phyloP scores from a whole-genome alignment of 2,113 vertebrate genomes.

The Pachyramphus minor region DNA sequence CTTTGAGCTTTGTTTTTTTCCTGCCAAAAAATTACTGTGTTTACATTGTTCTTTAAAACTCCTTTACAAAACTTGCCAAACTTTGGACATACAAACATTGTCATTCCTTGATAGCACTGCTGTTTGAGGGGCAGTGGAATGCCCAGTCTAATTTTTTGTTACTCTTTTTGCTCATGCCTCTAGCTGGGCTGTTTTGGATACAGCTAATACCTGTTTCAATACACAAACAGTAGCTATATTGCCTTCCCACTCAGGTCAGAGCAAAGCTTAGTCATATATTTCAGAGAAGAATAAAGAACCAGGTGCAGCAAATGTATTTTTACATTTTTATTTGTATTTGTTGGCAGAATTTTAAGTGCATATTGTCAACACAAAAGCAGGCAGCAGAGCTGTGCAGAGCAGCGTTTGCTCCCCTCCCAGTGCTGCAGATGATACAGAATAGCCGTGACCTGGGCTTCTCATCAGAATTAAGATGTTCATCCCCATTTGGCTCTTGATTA shows the following conservation, averaged over 20 bases:
- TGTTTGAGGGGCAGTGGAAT: neutral
- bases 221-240: neutral
- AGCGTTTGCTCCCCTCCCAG: neutral
- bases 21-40: neutral
- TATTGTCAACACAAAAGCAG: neutral
- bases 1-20: neutral
- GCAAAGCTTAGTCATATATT: neutral
- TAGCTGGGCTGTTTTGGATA: neutral
- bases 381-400: neutral
- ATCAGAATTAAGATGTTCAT: neutral
- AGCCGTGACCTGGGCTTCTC: neutral
- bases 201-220: neutral
- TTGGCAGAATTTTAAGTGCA: neutral
- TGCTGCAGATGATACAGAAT: neutral
- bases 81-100: neutral
- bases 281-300: neutral
- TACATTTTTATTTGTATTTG: constrained; percentile 5
- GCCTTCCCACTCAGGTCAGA: neutral
- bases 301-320: constrained; percentile 20
- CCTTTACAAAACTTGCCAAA: neutral
- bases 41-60: neutral
- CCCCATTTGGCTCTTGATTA: neutral
- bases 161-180: neutral
- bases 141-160: neutral
- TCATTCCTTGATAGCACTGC: neutral